Evolutionary conservation across 2,888 invertebrate species (phyloP).

Genomic region (Drosophila ustulata): DNA sequence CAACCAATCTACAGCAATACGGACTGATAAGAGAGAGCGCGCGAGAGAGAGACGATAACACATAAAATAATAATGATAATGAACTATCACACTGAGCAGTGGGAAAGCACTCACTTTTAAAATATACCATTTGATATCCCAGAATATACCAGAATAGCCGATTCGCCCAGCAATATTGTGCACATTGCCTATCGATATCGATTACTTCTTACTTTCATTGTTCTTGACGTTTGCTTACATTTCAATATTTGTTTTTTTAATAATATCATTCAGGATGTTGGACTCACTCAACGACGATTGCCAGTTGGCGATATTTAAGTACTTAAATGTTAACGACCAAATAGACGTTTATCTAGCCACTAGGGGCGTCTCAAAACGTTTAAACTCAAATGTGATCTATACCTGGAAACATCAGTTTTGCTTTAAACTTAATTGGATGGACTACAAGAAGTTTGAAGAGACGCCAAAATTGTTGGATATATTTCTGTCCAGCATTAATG

Average conservation of each 20-base stretch:
- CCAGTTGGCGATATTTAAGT: constrained; percentile 24
- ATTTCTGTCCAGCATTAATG: constrained; percentile 18
- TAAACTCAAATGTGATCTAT: neutral
- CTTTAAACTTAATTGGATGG: neutral
- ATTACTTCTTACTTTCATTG: too few relatives aligned
- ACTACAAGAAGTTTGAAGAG: neutral
- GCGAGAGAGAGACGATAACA: constrained; percentile 26
- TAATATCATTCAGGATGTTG: neutral
- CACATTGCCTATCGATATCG: too few relatives aligned
- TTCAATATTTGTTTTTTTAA: neutral
- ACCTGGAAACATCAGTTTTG: constrained; percentile 18
- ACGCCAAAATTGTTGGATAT: constrained; percentile 1
- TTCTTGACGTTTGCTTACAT: too few relatives aligned
- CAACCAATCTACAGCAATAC: constrained; percentile 18
- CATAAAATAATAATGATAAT: constrained; percentile 20
- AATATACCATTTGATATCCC: neutral
- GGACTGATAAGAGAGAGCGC: constrained; percentile 53
- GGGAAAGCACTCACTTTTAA: neutral
- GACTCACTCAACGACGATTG: constrained; percentile 35
- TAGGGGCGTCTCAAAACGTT: neutral
- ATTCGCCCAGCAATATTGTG: too few relatives aligned
- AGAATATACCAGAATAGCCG: neutral
- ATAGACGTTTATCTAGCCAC: constrained; percentile 34
- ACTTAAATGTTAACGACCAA: constrained; percentile 30
- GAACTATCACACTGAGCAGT: constrained; percentile 34